Conservation (phyloP, 2,113 vertebrate genomes). For the Leiothrix lutea region DNA sequence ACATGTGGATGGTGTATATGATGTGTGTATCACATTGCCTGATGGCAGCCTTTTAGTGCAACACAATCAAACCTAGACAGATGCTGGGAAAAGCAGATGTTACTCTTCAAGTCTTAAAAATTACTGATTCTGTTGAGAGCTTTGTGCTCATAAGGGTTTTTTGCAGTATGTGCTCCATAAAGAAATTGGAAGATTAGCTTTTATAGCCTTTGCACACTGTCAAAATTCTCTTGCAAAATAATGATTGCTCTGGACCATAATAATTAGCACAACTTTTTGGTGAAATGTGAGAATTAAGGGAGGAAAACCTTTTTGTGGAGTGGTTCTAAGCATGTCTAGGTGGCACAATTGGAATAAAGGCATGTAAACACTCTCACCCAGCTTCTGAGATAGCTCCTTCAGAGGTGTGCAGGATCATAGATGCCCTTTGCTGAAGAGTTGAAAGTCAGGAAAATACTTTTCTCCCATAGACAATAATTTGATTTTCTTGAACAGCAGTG, state of each 20-base stretch:
- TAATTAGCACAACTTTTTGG: background rate
- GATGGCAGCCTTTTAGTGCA: background rate
- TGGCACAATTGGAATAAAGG: background rate
- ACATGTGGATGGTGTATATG: background rate
- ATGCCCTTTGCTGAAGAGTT: background rate
- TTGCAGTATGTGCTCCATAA: background rate
- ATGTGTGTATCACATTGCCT: background rate
- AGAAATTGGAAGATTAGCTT: background rate
- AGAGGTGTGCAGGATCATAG: rapidly evolving
- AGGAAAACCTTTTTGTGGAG: background rate
- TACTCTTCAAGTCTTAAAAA: background rate
- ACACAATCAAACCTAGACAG: background rate
- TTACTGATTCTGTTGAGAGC: background rate
- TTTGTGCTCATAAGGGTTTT: background rate
- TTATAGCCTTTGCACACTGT: background rate
- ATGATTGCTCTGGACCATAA: background rate
- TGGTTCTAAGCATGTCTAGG: background rate
- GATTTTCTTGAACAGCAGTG: background rate
- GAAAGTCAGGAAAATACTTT: background rate
- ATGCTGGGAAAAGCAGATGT: background rate
- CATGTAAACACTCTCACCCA: background rate
- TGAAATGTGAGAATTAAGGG: background rate
- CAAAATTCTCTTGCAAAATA: background rate
- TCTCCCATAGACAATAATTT: background rate
- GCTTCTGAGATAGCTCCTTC: background rate